Conservation (phyloP, 1,140 invertebrate species). For the Batillaria attramentaria region DNA sequence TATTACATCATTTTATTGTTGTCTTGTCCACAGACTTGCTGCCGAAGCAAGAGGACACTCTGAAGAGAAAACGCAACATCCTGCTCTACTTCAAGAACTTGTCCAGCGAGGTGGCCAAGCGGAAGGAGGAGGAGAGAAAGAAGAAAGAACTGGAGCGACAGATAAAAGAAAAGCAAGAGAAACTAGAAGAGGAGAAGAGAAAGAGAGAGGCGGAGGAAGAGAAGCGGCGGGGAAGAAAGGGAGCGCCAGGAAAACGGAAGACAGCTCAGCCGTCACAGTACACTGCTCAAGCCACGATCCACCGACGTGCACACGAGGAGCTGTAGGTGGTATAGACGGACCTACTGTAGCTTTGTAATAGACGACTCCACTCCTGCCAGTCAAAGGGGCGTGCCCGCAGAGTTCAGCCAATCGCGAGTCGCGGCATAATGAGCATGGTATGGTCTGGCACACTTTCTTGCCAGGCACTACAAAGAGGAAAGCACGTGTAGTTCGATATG, state of each 20-base stretch:
- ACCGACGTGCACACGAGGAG: conserved; percentile 14
- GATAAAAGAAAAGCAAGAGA: neutral
- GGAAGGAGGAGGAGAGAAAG: neutral
- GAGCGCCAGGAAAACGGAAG: neutral
- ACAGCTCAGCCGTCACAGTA: neutral
- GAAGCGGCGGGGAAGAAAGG: neutral
- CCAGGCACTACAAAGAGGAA: too few species aligned
- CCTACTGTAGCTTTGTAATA: too few species aligned
- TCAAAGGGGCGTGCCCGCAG: too few species aligned
- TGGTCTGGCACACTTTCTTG: too few species aligned
- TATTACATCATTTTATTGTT: conserved; percentile 8
- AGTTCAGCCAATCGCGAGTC: too few species aligned
- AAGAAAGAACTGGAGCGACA: neutral
- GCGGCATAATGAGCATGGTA: too few species aligned
- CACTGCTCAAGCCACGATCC: conserved; percentile 11
- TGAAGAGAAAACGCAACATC: conserved; percentile 41
- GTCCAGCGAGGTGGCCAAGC: neutral
- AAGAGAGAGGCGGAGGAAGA: neutral
- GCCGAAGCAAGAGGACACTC: conserved; percentile 34
- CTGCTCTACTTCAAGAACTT: conserved; percentile 29
- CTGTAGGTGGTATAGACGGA: neutral
- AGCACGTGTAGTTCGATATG: too few species aligned
- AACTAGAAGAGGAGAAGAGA: neutral
- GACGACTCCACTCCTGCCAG: too few species aligned
- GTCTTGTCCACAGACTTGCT: neutral